Evolutionary conservation across 2,888 invertebrate genomes (phyloP).

Genomic region (Heteromyza rotundicornis): DNA sequence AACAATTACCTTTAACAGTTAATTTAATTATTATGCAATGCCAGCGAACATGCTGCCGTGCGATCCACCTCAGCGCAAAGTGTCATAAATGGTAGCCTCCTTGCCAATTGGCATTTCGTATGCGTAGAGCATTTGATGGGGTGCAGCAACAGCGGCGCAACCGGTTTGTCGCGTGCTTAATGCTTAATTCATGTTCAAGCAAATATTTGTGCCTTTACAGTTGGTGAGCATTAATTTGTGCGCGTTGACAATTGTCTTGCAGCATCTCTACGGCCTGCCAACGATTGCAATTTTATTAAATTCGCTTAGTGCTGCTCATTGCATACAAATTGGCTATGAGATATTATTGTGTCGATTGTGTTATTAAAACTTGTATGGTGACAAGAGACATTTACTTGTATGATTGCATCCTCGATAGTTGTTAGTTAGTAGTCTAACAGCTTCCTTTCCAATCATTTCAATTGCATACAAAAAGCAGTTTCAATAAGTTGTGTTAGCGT

Average conservation of each 20-base stretch:
- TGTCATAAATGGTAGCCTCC: not conserved
- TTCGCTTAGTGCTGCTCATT: not conserved
- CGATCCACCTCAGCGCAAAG: not conserved
- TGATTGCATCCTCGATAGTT: too few relatives aligned
- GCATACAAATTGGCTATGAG: not conserved
- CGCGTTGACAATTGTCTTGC: not conserved
- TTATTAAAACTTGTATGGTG: too few relatives aligned
- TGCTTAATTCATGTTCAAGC: too few relatives aligned
- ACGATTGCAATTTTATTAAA: not conserved
- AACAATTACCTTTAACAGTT: not conserved
- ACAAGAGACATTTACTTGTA: too few relatives aligned
- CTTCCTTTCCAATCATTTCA: too few relatives aligned
- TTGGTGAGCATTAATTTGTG: too few relatives aligned
- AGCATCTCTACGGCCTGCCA: not conserved
- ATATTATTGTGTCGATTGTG: too few relatives aligned
- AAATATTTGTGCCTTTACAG: too few relatives aligned
- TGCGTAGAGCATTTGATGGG: not conserved
- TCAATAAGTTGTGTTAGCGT: too few relatives aligned
- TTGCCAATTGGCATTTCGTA: not conserved
- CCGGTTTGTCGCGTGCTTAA: not conserved
- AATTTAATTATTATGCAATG: not conserved
- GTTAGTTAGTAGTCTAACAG: too few relatives aligned
- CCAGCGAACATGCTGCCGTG: not conserved
- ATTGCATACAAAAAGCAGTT: too few relatives aligned
- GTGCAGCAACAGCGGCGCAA: not conserved